Percentiles rank a stretch among this genome's conserved stretches.
phyloP scores from a whole-genome alignment of 2,113 vertebrate genomes.

The Tiliqua scincoides region DNA sequence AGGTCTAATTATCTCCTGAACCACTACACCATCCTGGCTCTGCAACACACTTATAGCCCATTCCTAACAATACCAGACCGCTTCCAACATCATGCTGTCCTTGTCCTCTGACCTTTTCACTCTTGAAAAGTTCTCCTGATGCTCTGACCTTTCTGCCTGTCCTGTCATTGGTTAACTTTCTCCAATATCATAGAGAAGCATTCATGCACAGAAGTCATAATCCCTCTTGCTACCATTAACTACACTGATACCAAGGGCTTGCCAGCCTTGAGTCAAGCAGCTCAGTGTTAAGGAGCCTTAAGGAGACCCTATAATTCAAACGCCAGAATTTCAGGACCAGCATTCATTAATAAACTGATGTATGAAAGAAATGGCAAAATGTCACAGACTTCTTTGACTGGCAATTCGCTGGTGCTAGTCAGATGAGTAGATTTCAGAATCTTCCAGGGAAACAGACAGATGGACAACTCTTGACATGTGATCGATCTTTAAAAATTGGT shows the following conservation, averaged over 20 bases:
- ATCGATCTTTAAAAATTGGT: not conserved
- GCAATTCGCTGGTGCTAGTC: not conserved
- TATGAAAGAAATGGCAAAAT: not conserved
- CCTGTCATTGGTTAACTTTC: not conserved
- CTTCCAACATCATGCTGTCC: not conserved
- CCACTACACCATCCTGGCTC: too few relatives aligned
- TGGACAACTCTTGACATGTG: not conserved
- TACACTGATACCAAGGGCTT: not conserved
- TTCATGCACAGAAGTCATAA: not conserved
- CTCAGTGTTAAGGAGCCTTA: not conserved
- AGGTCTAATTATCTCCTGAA: too few relatives aligned
- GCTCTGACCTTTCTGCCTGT: not conserved
- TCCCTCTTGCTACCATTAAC: not conserved
- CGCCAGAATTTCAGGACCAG: not conserved
- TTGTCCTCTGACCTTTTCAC: not conserved
- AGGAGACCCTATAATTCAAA: not conserved
- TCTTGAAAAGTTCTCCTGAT: not conserved
- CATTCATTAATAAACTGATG: not conserved
- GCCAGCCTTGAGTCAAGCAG: not conserved
- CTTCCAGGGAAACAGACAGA: not conserved
- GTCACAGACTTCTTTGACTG: not conserved
- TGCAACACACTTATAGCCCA: not conserved
- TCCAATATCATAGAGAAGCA: not conserved
- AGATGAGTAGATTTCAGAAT: not conserved
- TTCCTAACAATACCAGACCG: not conserved